Base-by-base conservation (phyloP, 2,113 vertebrate genomes). In the Myrmophylax atrothorax region DNA sequence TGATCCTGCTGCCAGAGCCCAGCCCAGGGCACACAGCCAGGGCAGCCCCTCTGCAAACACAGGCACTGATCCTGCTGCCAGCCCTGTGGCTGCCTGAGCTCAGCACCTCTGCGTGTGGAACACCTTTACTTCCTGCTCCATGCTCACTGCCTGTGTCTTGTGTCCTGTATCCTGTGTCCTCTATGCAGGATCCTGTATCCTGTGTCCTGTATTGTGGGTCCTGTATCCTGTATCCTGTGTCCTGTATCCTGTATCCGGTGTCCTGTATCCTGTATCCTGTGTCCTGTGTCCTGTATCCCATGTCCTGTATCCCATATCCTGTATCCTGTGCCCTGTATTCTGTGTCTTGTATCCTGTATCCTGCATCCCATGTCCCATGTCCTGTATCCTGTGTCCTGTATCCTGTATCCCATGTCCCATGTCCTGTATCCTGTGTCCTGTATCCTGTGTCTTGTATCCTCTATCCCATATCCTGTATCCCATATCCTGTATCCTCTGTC, bases 101-200 rank as follows among this genome's bases (percentile, higher is more conserved):
- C 10, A 19, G 81, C 66, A 60, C 58, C 14, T 18, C 12, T 9
- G 40, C n/a, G 22, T 33, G 62, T 2, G 20, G 26, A 4, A 26
- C 8, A 0, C 4, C 63, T 69, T 50, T 49, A 31, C 12, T 52
- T 33, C 55, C 67, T 35, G 14, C n/a, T 33, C 14, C 29, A 10
- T 14, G 70, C 58, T 55, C 26, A 5, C 0, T 5, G 11, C 14
- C 3, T 0, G 3, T 33, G 11, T 12, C 29, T 11, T 18, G 22
- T 59, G 31, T 55, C 53, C 53, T 55, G 10, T 29, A 53, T 20
- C 33, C 31, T 15, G 14, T 59, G 8, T 2, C 58, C n/a, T 16
- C 4, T 35, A 4, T 24, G 33, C 20, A 22, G 12, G 20, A 8
- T 14, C 5, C 8, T 56, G 18, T 15, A 14, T 35, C 33, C 55